Evolutionary conservation across 2,797 vertebrate genomes (phyloP).

Genomic region (Pelochelys cantorii): DNA sequence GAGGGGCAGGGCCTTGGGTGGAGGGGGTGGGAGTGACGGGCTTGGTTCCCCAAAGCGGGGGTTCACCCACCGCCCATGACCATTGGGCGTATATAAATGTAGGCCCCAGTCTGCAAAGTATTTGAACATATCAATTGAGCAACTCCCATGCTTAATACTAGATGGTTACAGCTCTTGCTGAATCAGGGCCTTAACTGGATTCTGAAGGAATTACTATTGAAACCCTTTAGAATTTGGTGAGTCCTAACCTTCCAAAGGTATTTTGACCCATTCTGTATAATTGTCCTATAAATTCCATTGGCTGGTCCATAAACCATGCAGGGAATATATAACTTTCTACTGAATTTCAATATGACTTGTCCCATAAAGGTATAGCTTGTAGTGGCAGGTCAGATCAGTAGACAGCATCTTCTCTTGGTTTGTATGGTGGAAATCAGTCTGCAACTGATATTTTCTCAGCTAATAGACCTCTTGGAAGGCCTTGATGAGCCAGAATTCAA

Average conservation of each 20-base stretch:
- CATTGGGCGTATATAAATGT: neutral
- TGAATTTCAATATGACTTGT: neutral
- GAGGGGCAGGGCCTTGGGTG: too few species aligned
- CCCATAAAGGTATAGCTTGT: neutral
- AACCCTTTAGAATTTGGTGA: conserved; percentile 3
- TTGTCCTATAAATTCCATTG: neutral
- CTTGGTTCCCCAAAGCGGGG: too few species aligned
- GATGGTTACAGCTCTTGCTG: neutral
- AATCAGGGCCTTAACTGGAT: neutral
- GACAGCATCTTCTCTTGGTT: neutral
- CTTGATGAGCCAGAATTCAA: conserved; percentile 4
- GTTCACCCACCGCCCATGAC: too few species aligned
- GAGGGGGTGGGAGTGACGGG: too few species aligned
- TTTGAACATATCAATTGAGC: neutral
- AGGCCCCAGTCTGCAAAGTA: neutral
- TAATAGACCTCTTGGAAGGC: conserved; percentile 7
- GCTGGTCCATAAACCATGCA: neutral
- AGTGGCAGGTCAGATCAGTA: neutral
- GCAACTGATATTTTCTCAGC: conserved; percentile 12
- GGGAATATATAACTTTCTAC: neutral
- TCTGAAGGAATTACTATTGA: neutral
- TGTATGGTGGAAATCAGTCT: neutral
- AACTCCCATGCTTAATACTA: neutral
- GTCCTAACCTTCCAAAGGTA: neutral
- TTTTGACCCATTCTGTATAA: neutral